phyloP scores from a whole-genome alignment of 2,113 vertebrate species.

The Casuarius casuarius region DNA sequence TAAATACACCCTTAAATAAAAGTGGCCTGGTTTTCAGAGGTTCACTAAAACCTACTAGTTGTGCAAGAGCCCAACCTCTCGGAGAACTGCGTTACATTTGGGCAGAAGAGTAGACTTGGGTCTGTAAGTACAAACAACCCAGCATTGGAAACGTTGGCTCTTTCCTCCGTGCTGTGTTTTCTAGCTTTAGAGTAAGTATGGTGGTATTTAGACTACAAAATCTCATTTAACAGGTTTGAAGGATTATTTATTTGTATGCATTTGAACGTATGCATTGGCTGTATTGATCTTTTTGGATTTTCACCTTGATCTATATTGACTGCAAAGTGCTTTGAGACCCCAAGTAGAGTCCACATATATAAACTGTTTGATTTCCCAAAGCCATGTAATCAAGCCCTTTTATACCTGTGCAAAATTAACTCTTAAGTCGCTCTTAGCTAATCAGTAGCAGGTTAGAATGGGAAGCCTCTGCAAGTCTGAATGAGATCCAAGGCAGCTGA shows the following conservation, averaged over 20 bases:
- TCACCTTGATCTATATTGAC: not conserved
- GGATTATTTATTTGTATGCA: not conserved
- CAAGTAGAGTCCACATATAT: not conserved
- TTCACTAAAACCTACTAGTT: not conserved
- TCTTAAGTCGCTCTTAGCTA: not conserved
- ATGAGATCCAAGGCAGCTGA: not conserved
- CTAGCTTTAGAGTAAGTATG: not conserved
- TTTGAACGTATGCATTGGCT: rapidly evolving
- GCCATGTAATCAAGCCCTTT: not conserved
- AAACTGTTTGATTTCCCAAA: not conserved
- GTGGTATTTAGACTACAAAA: not conserved
- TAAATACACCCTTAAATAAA: not conserved
- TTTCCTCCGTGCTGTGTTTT: not conserved
- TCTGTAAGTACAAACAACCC: not conserved
- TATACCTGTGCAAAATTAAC: not conserved
- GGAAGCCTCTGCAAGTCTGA: not conserved
- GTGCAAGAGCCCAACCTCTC: not conserved
- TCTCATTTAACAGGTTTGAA: not conserved
- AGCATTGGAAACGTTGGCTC: not conserved
- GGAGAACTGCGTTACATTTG: not conserved
- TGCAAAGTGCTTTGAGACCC: not conserved
- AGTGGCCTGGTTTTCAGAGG: not conserved
- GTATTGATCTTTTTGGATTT: not conserved
- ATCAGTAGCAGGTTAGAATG: not conserved
- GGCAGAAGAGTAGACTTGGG: not conserved